A percentile compares a stretch with the other conserved stretches of the same genome.
Evolutionary conservation across 2,797 vertebrate genomes (phyloP).

Genomic region (Antennarius maculatus): DNA sequence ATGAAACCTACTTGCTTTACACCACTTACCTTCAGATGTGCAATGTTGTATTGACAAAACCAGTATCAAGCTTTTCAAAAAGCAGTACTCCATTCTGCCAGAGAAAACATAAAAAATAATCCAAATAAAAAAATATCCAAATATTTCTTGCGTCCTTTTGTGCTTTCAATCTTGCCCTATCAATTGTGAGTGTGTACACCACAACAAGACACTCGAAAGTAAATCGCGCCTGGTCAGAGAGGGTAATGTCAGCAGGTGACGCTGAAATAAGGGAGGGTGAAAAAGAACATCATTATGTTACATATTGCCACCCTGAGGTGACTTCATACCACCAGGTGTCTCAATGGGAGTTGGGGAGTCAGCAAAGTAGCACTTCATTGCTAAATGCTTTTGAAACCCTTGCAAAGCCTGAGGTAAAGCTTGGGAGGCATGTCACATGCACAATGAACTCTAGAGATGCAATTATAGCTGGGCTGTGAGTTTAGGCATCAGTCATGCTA

Average conservation of each 20-base stretch:
- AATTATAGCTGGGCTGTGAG: conserved; percentile 79
- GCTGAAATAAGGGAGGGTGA: conserved; percentile 61
- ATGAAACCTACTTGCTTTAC: neutral
- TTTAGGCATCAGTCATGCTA: conserved; percentile 54
- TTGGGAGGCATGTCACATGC: conserved; percentile 77
- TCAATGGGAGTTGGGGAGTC: conserved; percentile 11
- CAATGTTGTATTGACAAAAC: conserved; percentile 68
- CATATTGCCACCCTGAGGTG: conserved; percentile 54
- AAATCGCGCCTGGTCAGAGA: conserved; percentile 52
- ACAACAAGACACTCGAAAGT: conserved; percentile 40
- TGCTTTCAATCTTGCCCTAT: conserved; percentile 25
- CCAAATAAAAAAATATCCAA: conserved; percentile 30
- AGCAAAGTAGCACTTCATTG: conserved; percentile 52
- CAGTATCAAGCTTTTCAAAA: conserved; percentile 72
- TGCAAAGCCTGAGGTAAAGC: conserved; percentile 55
- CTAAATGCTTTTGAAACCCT: conserved; percentile 67
- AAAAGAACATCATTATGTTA: conserved; percentile 66
- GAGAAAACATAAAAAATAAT: conserved; percentile 38
- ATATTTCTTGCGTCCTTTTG: conserved; percentile 18
- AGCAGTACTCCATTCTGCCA: conserved; percentile 70
- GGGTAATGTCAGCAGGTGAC: conserved; percentile 63
- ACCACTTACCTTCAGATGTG: conserved; percentile 74
- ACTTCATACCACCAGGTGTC: conserved; percentile 60
- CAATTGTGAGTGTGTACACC: conserved; percentile 35
- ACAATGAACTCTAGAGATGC: conserved; percentile 69